Evolutionary conservation across 2,113 vertebrate genomes (phyloP), one percentile per base, ranked within the genome.

Genomic region (Vanacampus margaritifer): DNA sequence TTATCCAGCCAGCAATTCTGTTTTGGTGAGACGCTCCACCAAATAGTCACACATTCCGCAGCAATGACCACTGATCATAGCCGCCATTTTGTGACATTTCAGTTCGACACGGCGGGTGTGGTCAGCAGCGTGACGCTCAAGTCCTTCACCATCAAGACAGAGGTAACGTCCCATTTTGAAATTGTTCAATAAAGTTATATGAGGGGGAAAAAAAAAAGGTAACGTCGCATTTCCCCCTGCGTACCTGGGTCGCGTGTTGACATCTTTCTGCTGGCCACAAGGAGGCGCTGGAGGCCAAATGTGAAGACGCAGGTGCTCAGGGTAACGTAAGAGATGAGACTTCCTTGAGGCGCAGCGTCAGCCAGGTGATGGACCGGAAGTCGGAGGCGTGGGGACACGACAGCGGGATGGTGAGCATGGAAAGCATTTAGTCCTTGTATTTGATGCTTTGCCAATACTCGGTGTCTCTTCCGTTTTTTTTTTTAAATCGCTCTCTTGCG

Each of bases 101-200:
- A 98, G 96, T 98, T 96, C 78, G 95, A 98, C 79, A 93, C 93
- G 0, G 92, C 93, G 0, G 93, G 93, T 64, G 92, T 94, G 73
- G 93, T 94, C 32, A 94, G 90, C 92, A 94, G 79, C 0, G 93
- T 99, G 59, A 99, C 94, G 3, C 94, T 99, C 43, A 98, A 97
- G 84, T 93, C 94, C 73, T 99, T 96, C 89, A 96, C 91, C 6
- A 90, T 90, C 89, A 94, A 93, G 83, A 84, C 90, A 1, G 97
- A 99, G 95, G 97, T 98, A 92, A 77, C 76, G 17, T 0, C 9
- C 37, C 17, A 14, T n/a, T n/a, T n/a, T n/a, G n/a, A n/a, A n/a
- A n/a, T n/a, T n/a, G n/a, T n/a, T n/a, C n/a, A n/a, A n/a, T n/a
- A n/a, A n/a, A n/a, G n/a, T n/a, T n/a, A n/a, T n/a, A n/a, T n/a